phyloP scores from a whole-genome alignment of 2,888 invertebrate genomes.

The Lithophane semibrunnea region DNA sequence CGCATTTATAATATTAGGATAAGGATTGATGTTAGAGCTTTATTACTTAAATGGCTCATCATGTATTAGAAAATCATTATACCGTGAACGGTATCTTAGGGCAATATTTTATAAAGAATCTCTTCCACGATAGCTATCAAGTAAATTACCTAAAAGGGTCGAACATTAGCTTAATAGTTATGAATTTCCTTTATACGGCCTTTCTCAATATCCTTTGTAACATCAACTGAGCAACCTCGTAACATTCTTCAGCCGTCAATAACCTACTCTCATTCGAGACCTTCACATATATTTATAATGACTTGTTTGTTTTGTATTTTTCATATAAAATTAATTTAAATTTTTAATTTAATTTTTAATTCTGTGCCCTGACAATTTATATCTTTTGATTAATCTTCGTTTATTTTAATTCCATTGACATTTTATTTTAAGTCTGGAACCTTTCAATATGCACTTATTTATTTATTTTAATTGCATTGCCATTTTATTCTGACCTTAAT shows the following conservation, averaged over 20 bases:
- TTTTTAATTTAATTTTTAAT: not conserved
- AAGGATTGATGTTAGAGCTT: not conserved
- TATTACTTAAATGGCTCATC: not conserved
- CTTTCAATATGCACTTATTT: no score
- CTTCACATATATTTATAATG: no score
- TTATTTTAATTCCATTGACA: not conserved
- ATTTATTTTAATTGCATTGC: not conserved
- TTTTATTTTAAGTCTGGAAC: no score
- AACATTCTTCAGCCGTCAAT: constrained; percentile 10
- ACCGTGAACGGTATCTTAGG: not conserved
- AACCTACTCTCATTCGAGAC: constrained; percentile 43
- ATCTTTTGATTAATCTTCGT: not conserved
- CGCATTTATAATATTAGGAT: no score
- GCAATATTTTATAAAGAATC: constrained; percentile 13
- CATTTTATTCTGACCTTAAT: not conserved
- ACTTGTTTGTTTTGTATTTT: no score
- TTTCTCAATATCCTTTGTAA: constrained; percentile 14
- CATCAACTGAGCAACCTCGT: not conserved
- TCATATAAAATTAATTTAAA: no score
- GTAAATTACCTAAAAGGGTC: constrained; percentile 9
- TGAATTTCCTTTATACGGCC: constrained; percentile 28
- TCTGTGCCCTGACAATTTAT: not conserved
- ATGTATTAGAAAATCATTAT: not conserved
- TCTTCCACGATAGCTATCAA: constrained; percentile 2
- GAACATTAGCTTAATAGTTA: constrained; percentile 32